phyloP scores from a whole-genome alignment of 2,113 vertebrate genomes.

The Tamias sibiricus region DNA sequence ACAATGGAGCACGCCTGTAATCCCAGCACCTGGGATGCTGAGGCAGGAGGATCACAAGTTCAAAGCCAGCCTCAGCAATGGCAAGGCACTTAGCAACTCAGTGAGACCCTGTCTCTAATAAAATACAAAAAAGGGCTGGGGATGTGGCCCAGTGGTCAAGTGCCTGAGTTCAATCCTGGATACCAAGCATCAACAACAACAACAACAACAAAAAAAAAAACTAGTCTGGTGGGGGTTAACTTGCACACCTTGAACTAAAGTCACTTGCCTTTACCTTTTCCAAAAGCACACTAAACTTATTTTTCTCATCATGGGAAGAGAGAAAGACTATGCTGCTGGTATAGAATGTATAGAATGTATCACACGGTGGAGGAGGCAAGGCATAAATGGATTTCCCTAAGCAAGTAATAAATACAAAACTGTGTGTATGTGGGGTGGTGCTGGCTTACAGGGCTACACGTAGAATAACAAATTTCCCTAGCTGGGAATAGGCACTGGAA shows the following conservation, averaged over 20 bases:
- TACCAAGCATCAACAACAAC: too few relatives aligned
- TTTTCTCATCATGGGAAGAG: constrained; percentile 24
- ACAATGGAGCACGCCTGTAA: too few relatives aligned
- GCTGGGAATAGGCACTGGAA: not conserved
- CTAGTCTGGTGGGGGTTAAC: not conserved
- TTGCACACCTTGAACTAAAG: constrained; percentile 21
- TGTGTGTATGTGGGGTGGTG: not conserved
- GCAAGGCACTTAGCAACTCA: too few relatives aligned
- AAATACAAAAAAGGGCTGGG: too few relatives aligned
- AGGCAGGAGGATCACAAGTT: too few relatives aligned
- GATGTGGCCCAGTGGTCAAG: too few relatives aligned
- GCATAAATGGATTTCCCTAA: not conserved
- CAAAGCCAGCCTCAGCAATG: too few relatives aligned
- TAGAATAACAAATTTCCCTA: not conserved
- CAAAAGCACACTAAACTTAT: not conserved
- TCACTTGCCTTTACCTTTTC: constrained; percentile 33
- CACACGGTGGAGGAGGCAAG: not conserved
- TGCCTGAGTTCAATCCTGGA: too few relatives aligned
- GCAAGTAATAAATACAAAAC: not conserved
- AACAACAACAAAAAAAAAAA: too few relatives aligned
- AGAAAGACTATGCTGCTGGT: not conserved
- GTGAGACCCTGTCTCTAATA: too few relatives aligned
- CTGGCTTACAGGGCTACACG: not conserved
- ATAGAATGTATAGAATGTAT: not conserved
- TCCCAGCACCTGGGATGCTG: too few relatives aligned